Percentiles rank a stretch among this genome's conserved stretches.
Conservation (phyloP, 2,113 vertebrate species). For the Sphyrna mokarran region DNA sequence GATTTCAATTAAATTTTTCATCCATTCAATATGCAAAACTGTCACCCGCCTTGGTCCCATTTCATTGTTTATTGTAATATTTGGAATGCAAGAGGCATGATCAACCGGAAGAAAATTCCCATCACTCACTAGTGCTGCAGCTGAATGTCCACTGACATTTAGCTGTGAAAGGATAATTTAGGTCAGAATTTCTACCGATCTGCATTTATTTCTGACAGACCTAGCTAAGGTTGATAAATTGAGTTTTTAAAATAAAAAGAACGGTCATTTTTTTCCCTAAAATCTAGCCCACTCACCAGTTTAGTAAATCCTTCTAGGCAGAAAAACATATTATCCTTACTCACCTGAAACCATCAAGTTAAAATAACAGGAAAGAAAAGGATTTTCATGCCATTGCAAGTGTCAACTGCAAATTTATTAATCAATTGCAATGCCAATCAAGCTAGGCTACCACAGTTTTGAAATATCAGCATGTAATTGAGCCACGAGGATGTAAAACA, state of each 20-base stretch:
- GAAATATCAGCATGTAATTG: background rate
- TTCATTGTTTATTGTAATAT: background rate
- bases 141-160: background rate
- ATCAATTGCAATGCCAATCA: background rate
- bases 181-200: background rate
- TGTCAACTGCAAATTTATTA: background rate
- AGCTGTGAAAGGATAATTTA: background rate
- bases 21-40: background rate
- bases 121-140: background rate
- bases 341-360: background rate
- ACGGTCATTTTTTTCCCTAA: background rate
- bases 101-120: background rate
- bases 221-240: background rate
- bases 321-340: background rate
- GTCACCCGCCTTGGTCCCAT: background rate
- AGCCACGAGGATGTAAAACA: background rate
- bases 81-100: background rate
- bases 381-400: background rate
- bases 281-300: background rate
- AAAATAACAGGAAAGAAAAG: background rate
- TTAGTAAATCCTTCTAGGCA: background rate
- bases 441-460: background rate
- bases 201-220: background rate
- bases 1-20: background rate
- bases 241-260: background rate